A percentile compares a stretch with the other conserved stretches of the same genome.
Conservation (phyloP, 2,888 invertebrate genomes). For the Drosophila infuscata region DNA sequence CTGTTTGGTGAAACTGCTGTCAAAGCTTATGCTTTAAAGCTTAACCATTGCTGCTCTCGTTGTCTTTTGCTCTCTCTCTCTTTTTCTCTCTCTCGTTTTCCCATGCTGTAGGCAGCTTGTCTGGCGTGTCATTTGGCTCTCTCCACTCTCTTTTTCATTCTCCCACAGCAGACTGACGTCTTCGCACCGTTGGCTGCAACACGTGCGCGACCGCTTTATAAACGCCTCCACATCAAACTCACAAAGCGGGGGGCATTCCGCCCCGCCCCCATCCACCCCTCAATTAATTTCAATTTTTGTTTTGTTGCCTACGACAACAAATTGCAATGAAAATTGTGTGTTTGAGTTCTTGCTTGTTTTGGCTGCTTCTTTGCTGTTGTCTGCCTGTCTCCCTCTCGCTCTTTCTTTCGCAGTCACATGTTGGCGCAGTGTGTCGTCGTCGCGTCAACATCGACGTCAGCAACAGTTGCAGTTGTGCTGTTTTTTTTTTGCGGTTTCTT, state of each 20-base stretch:
- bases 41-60: constrained; percentile 18
- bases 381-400: neutral
- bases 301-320: constrained; percentile 71
- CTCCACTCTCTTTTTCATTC: neutral
- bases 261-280: neutral
- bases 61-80: neutral
- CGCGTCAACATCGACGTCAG: constrained; percentile 41
- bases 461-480: constrained; percentile 27
- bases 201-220: constrained; percentile 59
- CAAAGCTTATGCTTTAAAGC: constrained; percentile 56
- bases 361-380: constrained; percentile 20
- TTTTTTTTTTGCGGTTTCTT: constrained; percentile 31
- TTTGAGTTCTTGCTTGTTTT: constrained; percentile 36
- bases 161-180: neutral
- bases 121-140: constrained; percentile 45
- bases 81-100: constrained; percentile 4
- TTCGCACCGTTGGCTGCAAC: constrained; percentile 55
- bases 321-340: constrained; percentile 46
- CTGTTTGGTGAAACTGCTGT: constrained; percentile 4
- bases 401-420: constrained; percentile 62
- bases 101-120: constrained; percentile 63
- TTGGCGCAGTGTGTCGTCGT: constrained; percentile 66
- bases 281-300: constrained; percentile 65
- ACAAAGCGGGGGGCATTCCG: neutral
- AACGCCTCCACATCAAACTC: constrained; percentile 22